Evolutionary conservation across 2,113 vertebrate species (phyloP).

Genomic region (Oncorhynchus gorbuscha): DNA sequence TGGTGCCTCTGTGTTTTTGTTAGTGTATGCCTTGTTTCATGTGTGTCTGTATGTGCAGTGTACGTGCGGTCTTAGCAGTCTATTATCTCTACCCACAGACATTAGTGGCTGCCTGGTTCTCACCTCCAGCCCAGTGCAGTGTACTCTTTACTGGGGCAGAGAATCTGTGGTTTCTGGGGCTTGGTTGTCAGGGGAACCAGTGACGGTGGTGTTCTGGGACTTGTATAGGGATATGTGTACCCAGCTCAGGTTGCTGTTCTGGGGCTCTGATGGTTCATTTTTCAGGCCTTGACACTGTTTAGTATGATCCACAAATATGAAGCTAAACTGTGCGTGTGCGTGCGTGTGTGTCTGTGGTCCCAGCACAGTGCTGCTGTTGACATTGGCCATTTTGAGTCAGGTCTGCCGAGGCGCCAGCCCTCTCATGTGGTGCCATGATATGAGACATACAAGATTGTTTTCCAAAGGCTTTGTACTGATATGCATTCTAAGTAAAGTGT

Average conservation of each 20-base stretch:
- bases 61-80: neutral
- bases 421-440: slow-evolving; percentile 61
- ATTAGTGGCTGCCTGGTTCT: neutral
- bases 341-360: slow-evolving; percentile 5
- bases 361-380: slow-evolving; percentile 60
- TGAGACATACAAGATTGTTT: slow-evolving; percentile 66
- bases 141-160: neutral
- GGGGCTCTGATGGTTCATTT: slow-evolving; percentile 14
- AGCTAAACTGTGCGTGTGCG: neutral
- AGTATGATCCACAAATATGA: neutral
- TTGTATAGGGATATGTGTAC: slow-evolving; percentile 26
- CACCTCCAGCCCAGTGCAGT: neutral
- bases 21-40: neutral
- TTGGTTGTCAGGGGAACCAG: slow-evolving; percentile 13
- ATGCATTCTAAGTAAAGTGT: slow-evolving; percentile 36
- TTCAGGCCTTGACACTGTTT: neutral
- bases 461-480: slow-evolving; percentile 61
- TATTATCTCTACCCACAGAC: neutral
- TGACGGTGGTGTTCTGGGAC: slow-evolving; percentile 13
- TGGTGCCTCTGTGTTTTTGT: neutral
- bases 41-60: neutral
- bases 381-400: slow-evolving; percentile 60
- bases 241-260: slow-evolving; percentile 34
- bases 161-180: slow-evolving; percentile 6
- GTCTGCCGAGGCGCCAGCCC: slow-evolving; percentile 49